These are phyloP conservation scores for Pseudococcus viburni DNA, from an alignment of 2,888 invertebrate genomes.

Conservation along the genomic window DNA sequence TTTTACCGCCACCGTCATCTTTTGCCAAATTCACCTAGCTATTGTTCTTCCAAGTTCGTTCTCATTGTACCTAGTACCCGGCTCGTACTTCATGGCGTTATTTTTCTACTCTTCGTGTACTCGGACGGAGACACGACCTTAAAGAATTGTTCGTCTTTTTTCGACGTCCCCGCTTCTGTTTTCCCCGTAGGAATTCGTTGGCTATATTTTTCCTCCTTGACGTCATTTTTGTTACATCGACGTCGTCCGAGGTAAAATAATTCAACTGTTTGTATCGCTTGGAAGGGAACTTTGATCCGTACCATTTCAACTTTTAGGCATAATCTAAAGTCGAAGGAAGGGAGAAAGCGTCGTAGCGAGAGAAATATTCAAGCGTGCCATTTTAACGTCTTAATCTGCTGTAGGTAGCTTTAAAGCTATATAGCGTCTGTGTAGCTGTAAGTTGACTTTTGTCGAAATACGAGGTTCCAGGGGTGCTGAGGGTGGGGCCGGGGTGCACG, in stretches of 20 bases:
- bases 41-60: background rate
- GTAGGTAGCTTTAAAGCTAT: background rate
- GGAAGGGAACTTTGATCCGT: background rate
- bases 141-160: background rate
- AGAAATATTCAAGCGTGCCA: constrained; percentile 23
- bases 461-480: background rate
- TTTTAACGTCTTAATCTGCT: constrained; percentile 33
- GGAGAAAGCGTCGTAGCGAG: background rate
- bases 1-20: background rate
- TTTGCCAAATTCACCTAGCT: background rate
- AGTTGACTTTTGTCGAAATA: background rate
- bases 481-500: background rate
- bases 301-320: background rate
- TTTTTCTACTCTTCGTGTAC: background rate
- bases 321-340: background rate
- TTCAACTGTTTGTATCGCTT: background rate
- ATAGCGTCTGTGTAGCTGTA: background rate
- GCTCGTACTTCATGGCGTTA: too few relatives aligned
- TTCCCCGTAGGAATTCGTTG: too few relatives aligned
- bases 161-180: background rate
- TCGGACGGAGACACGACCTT: background rate
- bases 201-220: background rate
- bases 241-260: background rate
- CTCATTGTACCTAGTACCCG: background rate
- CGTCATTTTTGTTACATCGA: background rate